Evolutionary conservation across 2,888 invertebrate genomes (phyloP).

Genomic region (Thelaira solivaga): DNA sequence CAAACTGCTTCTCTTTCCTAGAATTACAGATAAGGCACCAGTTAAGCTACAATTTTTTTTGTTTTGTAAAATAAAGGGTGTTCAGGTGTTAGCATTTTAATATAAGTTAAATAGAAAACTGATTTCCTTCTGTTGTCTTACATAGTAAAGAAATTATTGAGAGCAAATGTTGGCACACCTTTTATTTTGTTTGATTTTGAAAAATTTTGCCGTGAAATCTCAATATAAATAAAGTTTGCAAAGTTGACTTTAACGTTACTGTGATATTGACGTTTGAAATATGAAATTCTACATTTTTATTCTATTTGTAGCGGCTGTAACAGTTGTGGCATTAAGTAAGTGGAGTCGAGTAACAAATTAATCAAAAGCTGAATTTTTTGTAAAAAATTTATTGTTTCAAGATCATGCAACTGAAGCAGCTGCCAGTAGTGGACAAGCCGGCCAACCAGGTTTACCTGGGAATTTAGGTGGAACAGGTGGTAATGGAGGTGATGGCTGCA

Average conservation of each 20-base stretch:
- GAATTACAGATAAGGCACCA: too few species aligned
- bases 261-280: not conserved
- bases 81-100: too few species aligned
- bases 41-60: too few species aligned
- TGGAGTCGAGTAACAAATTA: not conserved
- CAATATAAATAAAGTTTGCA: constrained; percentile 5
- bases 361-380: not conserved
- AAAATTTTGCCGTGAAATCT: not conserved
- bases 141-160: too few species aligned
- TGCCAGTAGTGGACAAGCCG: constrained; percentile 9
- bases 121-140: too few species aligned
- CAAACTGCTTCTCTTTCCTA: too few species aligned
- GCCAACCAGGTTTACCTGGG: constrained; percentile 21
- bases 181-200: too few species aligned
- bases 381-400: not conserved
- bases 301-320: constrained; percentile 47
- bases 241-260: constrained; percentile 1
- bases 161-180: too few species aligned
- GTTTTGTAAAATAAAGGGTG: too few species aligned
- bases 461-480: constrained; percentile 45
- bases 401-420: constrained; percentile 1
- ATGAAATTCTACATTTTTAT: constrained; percentile 59
- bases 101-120: too few species aligned
- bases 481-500: constrained; percentile 16
- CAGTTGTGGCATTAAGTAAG: constrained; percentile 56